A percentile compares a stretch with the other conserved stretches of the same genome.
Conservation (phyloP, 2,888 invertebrate genomes). For the Loripinus fragilis region DNA sequence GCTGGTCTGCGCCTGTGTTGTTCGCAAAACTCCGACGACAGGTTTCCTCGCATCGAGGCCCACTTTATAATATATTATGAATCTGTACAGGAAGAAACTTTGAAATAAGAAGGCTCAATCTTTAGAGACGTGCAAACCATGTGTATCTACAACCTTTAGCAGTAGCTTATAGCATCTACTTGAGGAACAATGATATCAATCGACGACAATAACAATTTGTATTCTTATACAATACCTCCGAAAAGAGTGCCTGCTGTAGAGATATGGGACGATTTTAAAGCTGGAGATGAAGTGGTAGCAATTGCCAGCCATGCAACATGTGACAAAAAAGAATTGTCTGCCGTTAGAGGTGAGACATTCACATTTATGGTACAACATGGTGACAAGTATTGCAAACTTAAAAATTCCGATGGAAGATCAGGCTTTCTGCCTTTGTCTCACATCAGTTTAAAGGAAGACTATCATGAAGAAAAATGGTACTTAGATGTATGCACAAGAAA, state of each 20-base stretch:
- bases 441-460: neutral
- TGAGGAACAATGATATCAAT: too few species aligned
- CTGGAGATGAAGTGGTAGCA: neutral
- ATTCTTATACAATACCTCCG: neutral
- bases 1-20: too few species aligned
- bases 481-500: slow-evolving; percentile 3
- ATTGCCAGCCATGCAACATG: neutral
- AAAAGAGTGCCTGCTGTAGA: neutral
- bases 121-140: too few species aligned
- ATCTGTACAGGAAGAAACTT: too few species aligned
- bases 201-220: neutral
- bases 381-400: slow-evolving; percentile 8
- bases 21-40: too few species aligned
- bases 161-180: too few species aligned
- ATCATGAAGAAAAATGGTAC: slow-evolving; percentile 1
- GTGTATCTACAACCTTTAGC: too few species aligned
- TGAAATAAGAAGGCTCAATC: too few species aligned
- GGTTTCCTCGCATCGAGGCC: too few species aligned
- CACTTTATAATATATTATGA: too few species aligned
- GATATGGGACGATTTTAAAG: neutral
- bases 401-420: neutral
- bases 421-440: slow-evolving; percentile 6
- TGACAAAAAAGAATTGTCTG: neutral
- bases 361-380: slow-evolving; percentile 12
- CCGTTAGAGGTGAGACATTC: neutral